Evolutionary conservation across 2,888 invertebrate genomes (phyloP).

Genomic region (Petrolisthes cinctipes): DNA sequence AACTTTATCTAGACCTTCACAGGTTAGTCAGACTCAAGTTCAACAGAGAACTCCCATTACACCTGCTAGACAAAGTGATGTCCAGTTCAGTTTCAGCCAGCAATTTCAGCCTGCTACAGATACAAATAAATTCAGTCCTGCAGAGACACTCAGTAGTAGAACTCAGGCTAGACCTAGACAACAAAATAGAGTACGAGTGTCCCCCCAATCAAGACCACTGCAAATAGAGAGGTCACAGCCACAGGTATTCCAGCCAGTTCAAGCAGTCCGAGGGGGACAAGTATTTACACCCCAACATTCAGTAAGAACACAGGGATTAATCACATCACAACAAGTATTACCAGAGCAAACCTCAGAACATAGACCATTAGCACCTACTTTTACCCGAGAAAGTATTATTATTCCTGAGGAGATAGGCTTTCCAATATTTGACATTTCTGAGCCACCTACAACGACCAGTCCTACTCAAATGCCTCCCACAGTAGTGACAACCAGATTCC

Average conservation of each 20-base stretch:
- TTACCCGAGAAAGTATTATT: background rate
- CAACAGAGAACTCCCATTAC: background rate
- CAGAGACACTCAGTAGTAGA: background rate
- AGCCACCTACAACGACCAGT: conserved; percentile 10
- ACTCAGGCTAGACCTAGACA: conserved; percentile 6
- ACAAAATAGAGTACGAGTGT: conserved; percentile 13
- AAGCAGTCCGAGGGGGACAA: background rate
- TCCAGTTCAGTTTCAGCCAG: conserved; percentile 4
- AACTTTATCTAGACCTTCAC: too few relatives aligned
- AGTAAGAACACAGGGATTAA: background rate
- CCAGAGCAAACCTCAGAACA: background rate
- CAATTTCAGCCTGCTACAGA: background rate
- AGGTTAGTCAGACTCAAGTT: too few relatives aligned
- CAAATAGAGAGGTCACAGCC: background rate
- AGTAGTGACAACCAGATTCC: conserved; percentile 47
- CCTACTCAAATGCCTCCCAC: conserved; percentile 38
- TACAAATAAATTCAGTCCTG: background rate
- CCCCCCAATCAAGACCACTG: background rate
- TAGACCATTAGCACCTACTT: conserved; percentile 20
- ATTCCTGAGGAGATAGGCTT: too few relatives aligned
- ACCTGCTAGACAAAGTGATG: background rate
- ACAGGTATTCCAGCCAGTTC: background rate
- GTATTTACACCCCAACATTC: background rate
- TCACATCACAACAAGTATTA: background rate
- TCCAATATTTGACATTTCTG: background rate